phyloP scores from a whole-genome alignment of 2,797 vertebrate species.

The Microhierax caerulescens region DNA sequence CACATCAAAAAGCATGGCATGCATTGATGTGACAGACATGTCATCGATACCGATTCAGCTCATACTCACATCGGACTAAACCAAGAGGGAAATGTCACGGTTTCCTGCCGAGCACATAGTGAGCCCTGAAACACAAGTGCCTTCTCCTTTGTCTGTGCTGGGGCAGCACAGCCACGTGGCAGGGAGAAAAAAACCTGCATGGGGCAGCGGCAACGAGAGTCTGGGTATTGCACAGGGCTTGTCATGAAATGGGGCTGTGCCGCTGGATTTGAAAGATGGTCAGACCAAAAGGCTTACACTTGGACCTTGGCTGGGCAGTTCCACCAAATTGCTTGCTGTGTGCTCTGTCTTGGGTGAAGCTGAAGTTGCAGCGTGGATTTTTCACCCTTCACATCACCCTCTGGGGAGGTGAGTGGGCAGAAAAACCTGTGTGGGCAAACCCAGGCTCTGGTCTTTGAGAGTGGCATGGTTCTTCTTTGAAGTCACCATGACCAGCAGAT shows the following conservation, averaged over 20 bases:
- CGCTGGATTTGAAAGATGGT: background rate
- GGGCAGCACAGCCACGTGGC: background rate
- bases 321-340: background rate
- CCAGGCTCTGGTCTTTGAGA: background rate
- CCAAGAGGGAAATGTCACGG: background rate
- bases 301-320: background rate
- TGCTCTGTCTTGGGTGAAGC: background rate
- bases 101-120: background rate
- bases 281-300: background rate
- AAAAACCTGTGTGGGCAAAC: background rate
- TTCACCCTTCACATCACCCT: background rate
- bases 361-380: background rate
- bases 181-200: background rate
- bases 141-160: background rate
- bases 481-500: background rate
- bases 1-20: background rate
- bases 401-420: background rate
- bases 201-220: accelerated
- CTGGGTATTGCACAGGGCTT: background rate
- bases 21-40: background rate
- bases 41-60: background rate
- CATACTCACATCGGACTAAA: background rate
- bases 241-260: background rate
- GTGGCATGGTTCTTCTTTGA: background rate
- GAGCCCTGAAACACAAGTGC: background rate